Percentiles rank a stretch among this genome's conserved stretches.
These are phyloP conservation scores for Neuroterus valhalla DNA, from an alignment of 1,140 invertebrate genomes.

Conservation along the genomic window DNA sequence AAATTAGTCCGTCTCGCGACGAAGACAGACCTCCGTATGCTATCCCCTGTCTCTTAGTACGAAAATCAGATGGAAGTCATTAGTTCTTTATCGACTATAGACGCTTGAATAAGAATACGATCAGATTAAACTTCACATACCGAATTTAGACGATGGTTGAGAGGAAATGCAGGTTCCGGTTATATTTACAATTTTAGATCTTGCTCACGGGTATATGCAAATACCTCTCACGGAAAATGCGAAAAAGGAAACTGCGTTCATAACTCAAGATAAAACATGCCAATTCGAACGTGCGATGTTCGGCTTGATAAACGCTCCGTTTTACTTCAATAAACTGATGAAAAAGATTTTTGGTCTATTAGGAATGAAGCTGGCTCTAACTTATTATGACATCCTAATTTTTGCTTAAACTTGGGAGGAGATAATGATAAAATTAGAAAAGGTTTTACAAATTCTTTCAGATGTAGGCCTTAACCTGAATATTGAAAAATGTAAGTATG, in stretches of 20 bases:
- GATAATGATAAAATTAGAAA: too few relatives aligned
- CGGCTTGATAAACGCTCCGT: not conserved
- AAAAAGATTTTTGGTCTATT: too few relatives aligned
- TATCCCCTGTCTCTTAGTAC: not conserved
- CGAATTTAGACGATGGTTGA: not conserved
- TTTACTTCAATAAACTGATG: too few relatives aligned
- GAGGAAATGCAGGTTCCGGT: not conserved
- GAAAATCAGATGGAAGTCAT: not conserved
- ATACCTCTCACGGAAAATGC: not conserved
- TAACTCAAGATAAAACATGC: not conserved
- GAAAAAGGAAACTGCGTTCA: not conserved
- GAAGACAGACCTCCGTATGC: not conserved
- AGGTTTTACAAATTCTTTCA: too few relatives aligned
- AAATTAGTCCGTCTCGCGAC: not conserved
- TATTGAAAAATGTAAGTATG: too few relatives aligned
- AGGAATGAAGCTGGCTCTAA: too few relatives aligned
- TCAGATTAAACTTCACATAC: not conserved
- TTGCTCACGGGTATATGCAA: conserved; percentile 1
- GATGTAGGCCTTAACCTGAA: too few relatives aligned
- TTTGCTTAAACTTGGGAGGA: too few relatives aligned
- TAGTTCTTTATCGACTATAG: not conserved
- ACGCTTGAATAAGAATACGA: not conserved
- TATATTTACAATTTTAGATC: not conserved
- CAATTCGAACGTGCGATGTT: too few relatives aligned
- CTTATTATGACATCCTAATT: too few relatives aligned